phyloP scores from a whole-genome alignment of 2,888 invertebrate genomes.

The Chironomus riparius region DNA sequence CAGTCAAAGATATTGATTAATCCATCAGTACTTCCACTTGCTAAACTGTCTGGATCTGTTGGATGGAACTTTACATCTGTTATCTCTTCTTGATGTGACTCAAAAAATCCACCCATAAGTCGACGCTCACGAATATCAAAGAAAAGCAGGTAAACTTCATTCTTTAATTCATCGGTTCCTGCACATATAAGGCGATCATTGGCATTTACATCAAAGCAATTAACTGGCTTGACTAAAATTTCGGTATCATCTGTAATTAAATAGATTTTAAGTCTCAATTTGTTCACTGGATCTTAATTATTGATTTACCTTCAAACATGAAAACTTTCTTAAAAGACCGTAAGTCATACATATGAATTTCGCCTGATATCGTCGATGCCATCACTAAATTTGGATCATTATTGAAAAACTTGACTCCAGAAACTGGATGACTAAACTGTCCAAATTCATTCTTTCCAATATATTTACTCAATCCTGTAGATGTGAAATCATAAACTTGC shows the following conservation, averaged over 20 bases:
- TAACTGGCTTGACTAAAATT: slow-evolving; percentile 48
- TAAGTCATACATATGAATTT: slow-evolving; percentile 38
- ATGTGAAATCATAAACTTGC: slow-evolving; percentile 44
- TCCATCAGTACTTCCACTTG: slow-evolving; percentile 74
- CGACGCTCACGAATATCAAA: slow-evolving; percentile 61
- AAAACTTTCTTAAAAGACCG: slow-evolving; percentile 43
- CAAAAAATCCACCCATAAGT: slow-evolving; percentile 70
- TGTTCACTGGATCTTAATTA: neutral
- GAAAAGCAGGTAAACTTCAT: slow-evolving; percentile 67
- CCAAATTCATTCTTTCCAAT: slow-evolving; percentile 19
- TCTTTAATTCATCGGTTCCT: slow-evolving; percentile 60
- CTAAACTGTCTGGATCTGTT: slow-evolving; percentile 53
- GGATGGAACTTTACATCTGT: slow-evolving; percentile 68
- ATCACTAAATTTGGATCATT: slow-evolving; percentile 34
- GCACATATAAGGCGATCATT: slow-evolving; percentile 62
- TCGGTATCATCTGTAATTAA: slow-evolving; percentile 36
- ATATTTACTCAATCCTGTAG: slow-evolving; percentile 36
- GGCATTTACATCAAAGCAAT: slow-evolving; percentile 64
- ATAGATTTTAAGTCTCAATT: slow-evolving; percentile 38
- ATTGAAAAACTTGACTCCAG: slow-evolving; percentile 37
- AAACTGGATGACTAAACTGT: slow-evolving; percentile 29
- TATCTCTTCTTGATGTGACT: slow-evolving; percentile 74
- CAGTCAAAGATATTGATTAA: slow-evolving; percentile 78
- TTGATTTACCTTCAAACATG: slow-evolving; percentile 42
- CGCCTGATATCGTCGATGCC: slow-evolving; percentile 35